Evolutionary conservation across 2,888 invertebrate species (phyloP).

Genomic region (Octonoba sinensis): DNA sequence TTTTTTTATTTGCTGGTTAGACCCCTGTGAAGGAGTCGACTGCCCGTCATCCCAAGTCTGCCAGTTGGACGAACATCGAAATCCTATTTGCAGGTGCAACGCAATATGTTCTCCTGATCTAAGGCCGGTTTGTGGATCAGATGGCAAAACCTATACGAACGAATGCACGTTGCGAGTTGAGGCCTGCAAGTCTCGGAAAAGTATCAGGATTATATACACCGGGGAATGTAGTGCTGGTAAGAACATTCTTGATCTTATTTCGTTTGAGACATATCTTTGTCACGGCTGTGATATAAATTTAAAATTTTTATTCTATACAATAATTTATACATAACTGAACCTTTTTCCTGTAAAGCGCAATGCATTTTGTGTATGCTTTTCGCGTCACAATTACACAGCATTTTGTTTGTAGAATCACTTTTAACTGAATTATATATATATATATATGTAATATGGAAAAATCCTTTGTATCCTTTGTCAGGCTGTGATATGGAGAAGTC

Average conservation of each 20-base stretch:
- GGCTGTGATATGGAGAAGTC: too few relatives aligned
- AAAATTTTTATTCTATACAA: background rate
- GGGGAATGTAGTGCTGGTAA: conserved; percentile 87
- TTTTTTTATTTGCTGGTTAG: conserved; percentile 74
- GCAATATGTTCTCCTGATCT: conserved; percentile 74
- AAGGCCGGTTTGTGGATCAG: conserved; percentile 78
- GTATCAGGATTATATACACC: conserved; percentile 82
- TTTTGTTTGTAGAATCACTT: too few relatives aligned
- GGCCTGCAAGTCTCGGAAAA: conserved; percentile 82
- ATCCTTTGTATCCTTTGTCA: too few relatives aligned
- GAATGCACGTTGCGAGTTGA: conserved; percentile 85
- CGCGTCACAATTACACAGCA: too few relatives aligned
- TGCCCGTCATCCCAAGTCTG: conserved; percentile 86
- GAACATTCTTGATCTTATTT: conserved; percentile 11
- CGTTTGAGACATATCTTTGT: background rate
- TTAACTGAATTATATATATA: too few relatives aligned
- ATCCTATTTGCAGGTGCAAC: conserved; percentile 85
- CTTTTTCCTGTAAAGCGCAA: background rate
- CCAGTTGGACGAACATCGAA: conserved; percentile 83
- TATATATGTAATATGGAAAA: too few relatives aligned
- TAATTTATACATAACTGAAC: background rate
- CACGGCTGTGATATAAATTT: background rate
- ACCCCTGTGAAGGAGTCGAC: conserved; percentile 85
- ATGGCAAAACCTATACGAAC: conserved; percentile 80
- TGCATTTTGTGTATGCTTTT: background rate